Percentiles rank a stretch among this genome's conserved stretches.
These are phyloP conservation scores for Coecobrya sp. DNA, from an alignment of 2,888 invertebrate species.

Conservation along the genomic window DNA sequence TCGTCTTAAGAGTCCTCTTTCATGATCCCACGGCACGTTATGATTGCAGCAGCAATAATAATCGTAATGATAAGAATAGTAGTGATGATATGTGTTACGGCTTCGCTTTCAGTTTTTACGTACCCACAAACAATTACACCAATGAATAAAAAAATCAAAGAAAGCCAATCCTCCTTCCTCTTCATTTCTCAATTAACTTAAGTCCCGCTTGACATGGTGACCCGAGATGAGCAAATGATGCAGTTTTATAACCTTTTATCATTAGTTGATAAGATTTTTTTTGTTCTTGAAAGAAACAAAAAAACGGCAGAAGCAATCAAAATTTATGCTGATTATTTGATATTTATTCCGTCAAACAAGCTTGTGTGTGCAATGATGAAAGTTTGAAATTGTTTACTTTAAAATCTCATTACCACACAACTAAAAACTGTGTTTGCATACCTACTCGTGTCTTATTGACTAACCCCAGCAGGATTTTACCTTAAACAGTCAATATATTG, in stretches of 20 bases:
- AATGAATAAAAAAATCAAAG: not conserved
- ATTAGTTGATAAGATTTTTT: not conserved
- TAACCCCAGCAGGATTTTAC: not conserved
- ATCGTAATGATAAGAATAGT: not conserved
- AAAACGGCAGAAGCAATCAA: not conserved
- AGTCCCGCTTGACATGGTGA: constrained; percentile 62
- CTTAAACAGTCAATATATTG: not conserved
- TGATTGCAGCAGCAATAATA: not conserved
- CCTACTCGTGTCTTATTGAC: not conserved
- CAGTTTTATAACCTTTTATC: constrained; percentile 9
- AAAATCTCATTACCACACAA: not conserved
- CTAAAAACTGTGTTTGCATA: not conserved
- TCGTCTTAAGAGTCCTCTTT: not conserved
- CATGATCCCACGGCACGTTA: constrained; percentile 12
- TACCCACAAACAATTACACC: not conserved
- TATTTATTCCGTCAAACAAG: not conserved
- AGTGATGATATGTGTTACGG: constrained; percentile 1
- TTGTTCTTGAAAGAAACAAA: not conserved
- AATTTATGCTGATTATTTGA: constrained; percentile 2
- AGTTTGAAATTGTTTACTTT: not conserved
- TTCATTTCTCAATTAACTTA: constrained; percentile 35
- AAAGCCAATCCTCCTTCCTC: constrained; percentile 37
- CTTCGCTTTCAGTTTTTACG: constrained; percentile 41
- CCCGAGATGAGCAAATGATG: constrained; percentile 33
- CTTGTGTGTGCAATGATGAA: not conserved